These are phyloP conservation scores for Pogoniulus pusillus DNA, from an alignment of 2,797 vertebrate species.

Conservation along the genomic window DNA sequence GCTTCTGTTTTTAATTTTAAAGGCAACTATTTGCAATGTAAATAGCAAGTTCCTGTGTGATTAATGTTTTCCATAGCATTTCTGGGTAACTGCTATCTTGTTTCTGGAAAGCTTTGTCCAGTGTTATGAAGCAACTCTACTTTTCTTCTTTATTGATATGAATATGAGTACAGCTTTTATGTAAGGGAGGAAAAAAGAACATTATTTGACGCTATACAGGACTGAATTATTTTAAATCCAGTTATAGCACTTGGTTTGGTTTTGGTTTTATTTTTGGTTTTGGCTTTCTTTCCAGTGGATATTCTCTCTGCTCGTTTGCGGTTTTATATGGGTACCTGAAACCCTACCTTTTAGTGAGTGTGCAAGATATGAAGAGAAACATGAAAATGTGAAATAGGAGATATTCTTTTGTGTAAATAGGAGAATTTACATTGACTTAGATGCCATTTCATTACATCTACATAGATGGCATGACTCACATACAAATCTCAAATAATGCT, in stretches of 20 bases:
- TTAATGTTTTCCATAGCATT: slow-evolving; percentile 43
- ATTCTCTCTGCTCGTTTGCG: not conserved
- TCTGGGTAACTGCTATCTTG: slow-evolving; percentile 50
- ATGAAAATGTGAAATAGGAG: not conserved
- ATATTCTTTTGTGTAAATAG: slow-evolving; percentile 37
- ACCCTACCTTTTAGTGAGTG: slow-evolving; percentile 4
- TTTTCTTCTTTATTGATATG: slow-evolving; percentile 26
- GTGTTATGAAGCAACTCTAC: slow-evolving; percentile 28
- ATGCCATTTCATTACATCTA: not conserved
- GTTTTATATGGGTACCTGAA: too few relatives aligned
- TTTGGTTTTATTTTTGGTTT: not conserved
- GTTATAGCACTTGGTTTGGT: not conserved
- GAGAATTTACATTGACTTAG: slow-evolving; percentile 34
- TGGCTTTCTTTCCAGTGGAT: not conserved
- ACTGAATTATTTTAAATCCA: slow-evolving; percentile 13
- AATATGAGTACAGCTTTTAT: slow-evolving; percentile 10
- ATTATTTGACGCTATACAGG: not conserved
- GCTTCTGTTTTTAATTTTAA: not conserved
- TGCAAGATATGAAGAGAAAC: not conserved
- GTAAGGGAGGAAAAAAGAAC: not conserved
- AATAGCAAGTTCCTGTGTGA: slow-evolving; percentile 47
- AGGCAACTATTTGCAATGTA: slow-evolving; percentile 17
- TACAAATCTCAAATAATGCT: not conserved
- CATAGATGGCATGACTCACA: slow-evolving; percentile 30
- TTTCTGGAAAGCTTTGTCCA: slow-evolving; percentile 42